Percentiles rank a stretch among this genome's conserved stretches.
Conservation (phyloP, 2,888 invertebrate genomes). For the Lepidonotus clava region DNA sequence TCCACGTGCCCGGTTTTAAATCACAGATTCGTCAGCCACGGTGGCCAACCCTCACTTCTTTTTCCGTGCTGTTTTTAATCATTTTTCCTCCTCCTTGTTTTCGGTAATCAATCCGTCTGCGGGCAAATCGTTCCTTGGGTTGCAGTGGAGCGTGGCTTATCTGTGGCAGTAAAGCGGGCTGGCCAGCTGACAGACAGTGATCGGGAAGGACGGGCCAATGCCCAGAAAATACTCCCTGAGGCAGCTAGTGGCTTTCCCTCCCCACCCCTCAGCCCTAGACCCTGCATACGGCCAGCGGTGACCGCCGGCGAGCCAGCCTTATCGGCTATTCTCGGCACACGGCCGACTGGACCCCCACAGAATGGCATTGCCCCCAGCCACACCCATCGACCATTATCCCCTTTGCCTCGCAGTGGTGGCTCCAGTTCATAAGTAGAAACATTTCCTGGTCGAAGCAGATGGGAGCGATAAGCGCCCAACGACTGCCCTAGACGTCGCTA, state of each 20-base stretch:
- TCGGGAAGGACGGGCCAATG: conserved; percentile 6
- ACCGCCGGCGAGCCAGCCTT: neutral
- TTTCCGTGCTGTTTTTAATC: neutral
- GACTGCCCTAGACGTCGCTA: neutral
- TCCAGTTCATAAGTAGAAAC: neutral
- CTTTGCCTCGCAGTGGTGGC: neutral
- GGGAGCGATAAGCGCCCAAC: neutral
- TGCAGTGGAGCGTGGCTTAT: conserved; percentile 16
- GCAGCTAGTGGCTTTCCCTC: too few species aligned
- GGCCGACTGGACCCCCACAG: neutral
- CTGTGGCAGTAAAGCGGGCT: neutral
- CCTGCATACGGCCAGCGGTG: too few species aligned
- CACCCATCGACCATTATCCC: too few species aligned
- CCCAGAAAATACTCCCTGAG: neutral
- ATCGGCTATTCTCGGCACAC: neutral
- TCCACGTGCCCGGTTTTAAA: neutral
- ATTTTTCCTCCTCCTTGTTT: neutral
- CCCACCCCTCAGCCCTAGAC: too few species aligned
- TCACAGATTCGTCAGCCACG: neutral
- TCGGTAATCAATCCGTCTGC: neutral
- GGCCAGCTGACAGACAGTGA: neutral
- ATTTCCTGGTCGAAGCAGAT: neutral
- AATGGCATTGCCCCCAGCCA: neutral
- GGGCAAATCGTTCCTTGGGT: neutral
- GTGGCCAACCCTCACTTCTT: neutral